phyloP scores from a whole-genome alignment of 2,113 vertebrate genomes.

The Syngnathus typhle region DNA sequence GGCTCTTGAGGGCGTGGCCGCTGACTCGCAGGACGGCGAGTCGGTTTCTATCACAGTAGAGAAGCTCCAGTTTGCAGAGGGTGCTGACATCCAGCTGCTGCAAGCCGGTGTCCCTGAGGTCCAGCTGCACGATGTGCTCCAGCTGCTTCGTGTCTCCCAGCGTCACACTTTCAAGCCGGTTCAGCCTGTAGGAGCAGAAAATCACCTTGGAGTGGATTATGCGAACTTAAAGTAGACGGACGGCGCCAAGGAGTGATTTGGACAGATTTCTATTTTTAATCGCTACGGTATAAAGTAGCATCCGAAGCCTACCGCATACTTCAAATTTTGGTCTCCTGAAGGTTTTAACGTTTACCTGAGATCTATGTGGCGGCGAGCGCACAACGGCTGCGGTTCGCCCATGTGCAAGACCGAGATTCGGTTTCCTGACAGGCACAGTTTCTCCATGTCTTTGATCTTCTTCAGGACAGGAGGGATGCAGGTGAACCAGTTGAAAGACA shows the following conservation, averaged over 20 bases:
- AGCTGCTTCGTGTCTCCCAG: constrained; percentile 76
- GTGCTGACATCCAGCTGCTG: constrained; percentile 77
- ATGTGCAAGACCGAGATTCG: constrained; percentile 69
- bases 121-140: constrained; percentile 83
- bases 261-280: too few species aligned
- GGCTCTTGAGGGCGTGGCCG: constrained; percentile 80
- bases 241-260: too few species aligned
- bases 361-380: constrained; percentile 84
- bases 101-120: constrained; percentile 86
- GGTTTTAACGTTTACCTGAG: constrained; percentile 72
- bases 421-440: constrained; percentile 93
- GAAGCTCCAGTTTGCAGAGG: constrained; percentile 82
- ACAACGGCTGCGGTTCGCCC: constrained; percentile 77
- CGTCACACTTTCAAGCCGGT: constrained; percentile 72
- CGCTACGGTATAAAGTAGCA: too few species aligned
- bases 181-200: constrained; percentile 71
- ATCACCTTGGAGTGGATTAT: background rate
- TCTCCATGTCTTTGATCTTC: constrained; percentile 79
- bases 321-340: too few species aligned
- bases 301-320: too few species aligned
- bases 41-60: constrained; percentile 91
- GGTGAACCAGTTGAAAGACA: constrained; percentile 92
- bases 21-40: constrained; percentile 76
- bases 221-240: too few species aligned
- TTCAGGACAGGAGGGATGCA: constrained; percentile 82